Conservation (phyloP, 1,140 invertebrate genomes). For the Ceratoteleas bidentatus region DNA sequence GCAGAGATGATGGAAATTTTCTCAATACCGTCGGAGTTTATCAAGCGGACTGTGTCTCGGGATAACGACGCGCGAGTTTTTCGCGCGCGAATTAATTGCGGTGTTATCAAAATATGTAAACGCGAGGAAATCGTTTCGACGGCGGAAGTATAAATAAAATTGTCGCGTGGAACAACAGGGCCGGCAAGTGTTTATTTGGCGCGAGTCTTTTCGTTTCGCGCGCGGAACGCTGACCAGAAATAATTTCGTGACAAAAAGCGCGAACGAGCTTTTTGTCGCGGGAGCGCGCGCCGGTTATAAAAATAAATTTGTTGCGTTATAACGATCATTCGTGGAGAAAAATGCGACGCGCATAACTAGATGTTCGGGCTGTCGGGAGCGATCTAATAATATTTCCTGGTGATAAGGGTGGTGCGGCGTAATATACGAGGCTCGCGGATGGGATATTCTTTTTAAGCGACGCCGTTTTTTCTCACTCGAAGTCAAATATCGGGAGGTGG, state of each 20-base stretch:
- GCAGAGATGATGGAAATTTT: slow-evolving; percentile 9
- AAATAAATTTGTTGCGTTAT: slow-evolving; percentile 11
- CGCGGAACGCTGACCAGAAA: too few relatives aligned
- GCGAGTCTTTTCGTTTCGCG: too few relatives aligned
- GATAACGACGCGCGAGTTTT: too few relatives aligned
- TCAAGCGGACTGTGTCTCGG: not conserved
- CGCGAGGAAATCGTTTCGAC: too few relatives aligned
- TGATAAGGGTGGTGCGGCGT: slow-evolving; percentile 11
- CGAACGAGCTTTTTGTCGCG: not conserved
- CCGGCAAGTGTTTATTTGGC: too few relatives aligned
- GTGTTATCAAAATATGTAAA: too few relatives aligned
- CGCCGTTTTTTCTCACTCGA: not conserved
- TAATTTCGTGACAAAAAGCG: too few relatives aligned
- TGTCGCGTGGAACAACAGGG: too few relatives aligned
- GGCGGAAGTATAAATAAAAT: too few relatives aligned
- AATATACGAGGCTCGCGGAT: not conserved
- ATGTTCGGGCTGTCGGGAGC: slow-evolving; percentile 12
- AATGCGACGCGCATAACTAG: slow-evolving; percentile 1
- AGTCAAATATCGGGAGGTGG: too few relatives aligned
- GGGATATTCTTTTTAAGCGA: not conserved
- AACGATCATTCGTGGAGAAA: slow-evolving; percentile 5
- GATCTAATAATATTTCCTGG: slow-evolving; percentile 24
- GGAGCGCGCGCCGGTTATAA: not conserved
- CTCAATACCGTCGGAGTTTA: slow-evolving; percentile 2
- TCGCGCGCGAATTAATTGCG: too few relatives aligned